Conservation (phyloP, 2,113 vertebrate genomes). For the Lasiurus cinereus region DNA sequence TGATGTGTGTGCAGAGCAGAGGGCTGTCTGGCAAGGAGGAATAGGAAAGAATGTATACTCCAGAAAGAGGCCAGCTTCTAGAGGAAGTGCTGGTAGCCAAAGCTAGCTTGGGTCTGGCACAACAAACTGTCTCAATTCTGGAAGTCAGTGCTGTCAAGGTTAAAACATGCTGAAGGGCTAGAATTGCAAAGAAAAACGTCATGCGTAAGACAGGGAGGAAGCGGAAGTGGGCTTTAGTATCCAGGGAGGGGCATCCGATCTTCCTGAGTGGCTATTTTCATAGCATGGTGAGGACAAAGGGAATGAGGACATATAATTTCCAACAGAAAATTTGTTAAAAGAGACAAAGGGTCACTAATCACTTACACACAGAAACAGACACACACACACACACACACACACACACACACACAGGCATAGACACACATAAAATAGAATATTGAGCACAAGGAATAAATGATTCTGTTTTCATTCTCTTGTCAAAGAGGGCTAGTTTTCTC, state of each 20-base stretch:
- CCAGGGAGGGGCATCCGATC: background rate
- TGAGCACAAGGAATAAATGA: background rate
- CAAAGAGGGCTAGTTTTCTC: background rate
- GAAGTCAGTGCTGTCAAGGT: constrained; percentile 28
- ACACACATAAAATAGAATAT: no score
- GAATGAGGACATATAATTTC: constrained; percentile 25
- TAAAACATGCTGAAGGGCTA: background rate
- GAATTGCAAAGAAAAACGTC: background rate
- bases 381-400: background rate
- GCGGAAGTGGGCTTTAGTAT: constrained; percentile 4
- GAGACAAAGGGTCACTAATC: background rate
- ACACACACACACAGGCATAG: background rate
- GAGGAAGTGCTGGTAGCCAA: constrained; percentile 47
- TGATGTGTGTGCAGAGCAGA: background rate
- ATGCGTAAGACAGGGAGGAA: background rate
- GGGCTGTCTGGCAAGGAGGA: background rate
- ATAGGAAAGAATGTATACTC: background rate
- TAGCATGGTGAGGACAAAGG: background rate
- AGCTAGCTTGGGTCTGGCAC: background rate
- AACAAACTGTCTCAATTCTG: constrained; percentile 15
- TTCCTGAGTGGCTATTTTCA: constrained; percentile 55
- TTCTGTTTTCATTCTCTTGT: background rate
- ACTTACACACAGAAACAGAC: background rate
- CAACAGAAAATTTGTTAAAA: constrained; percentile 28
- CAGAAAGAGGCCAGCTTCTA: constrained; percentile 22